phyloP scores from a whole-genome alignment of 2,113 vertebrate species.

The Rhipidura dahli region DNA sequence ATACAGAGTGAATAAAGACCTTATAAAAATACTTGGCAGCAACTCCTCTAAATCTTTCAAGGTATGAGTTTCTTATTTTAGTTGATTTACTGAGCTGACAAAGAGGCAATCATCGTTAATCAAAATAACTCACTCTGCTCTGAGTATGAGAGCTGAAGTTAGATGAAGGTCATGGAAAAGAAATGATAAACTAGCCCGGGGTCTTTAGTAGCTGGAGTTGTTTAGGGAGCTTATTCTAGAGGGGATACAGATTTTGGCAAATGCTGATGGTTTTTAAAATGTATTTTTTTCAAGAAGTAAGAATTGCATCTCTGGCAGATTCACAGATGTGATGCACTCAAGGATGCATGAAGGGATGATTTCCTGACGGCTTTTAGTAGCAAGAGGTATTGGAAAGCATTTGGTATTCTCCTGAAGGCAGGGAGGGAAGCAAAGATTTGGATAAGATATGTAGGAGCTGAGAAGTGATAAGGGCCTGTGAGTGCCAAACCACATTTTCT shows the following conservation, averaged over 20 bases:
- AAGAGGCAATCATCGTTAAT: slow-evolving; percentile 66
- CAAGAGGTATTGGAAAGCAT: background rate
- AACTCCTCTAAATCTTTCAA: slow-evolving; percentile 56
- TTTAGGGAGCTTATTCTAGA: background rate
- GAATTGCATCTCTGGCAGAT: background rate
- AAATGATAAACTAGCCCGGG: slow-evolving; percentile 29
- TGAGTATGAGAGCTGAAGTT: slow-evolving; percentile 34
- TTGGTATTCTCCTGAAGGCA: background rate
- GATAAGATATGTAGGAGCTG: background rate
- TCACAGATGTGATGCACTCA: background rate
- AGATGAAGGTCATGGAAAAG: slow-evolving; percentile 62
- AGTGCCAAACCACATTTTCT: slow-evolving; percentile 8
- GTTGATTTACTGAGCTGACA: slow-evolving; percentile 57
- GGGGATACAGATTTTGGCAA: slow-evolving; percentile 1
- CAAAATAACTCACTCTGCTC: slow-evolving; percentile 61
- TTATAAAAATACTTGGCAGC: slow-evolving; percentile 48
- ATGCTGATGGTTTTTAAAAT: background rate
- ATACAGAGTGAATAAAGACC: slow-evolving; percentile 19
- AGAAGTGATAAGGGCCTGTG: background rate
- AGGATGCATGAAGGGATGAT: background rate
- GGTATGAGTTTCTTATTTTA: slow-evolving; percentile 64
- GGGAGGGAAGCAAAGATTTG: background rate
- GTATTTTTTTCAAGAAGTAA: background rate
- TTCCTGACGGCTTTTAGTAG: background rate
- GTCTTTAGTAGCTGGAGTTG: background rate